Conservation (phyloP, 2,113 vertebrate species). For the Dicrurus megarhynchus region DNA sequence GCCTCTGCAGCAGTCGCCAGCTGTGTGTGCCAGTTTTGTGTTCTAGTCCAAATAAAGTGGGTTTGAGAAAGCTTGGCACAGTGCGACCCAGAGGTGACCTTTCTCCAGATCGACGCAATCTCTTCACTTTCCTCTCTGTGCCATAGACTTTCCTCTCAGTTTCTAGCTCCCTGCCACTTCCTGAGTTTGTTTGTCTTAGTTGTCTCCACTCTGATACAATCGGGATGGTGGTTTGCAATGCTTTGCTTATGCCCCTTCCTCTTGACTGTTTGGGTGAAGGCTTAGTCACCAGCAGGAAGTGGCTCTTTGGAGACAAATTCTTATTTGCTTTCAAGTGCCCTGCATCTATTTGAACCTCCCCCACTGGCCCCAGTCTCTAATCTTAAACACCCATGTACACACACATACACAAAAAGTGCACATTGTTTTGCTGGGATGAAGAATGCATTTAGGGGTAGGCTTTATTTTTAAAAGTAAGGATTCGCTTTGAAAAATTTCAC, state of each 20-base stretch:
- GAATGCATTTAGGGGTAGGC: slow-evolving; percentile 44
- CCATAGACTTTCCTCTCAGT: slow-evolving; percentile 70
- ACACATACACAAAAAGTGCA: not conserved
- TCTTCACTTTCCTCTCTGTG: slow-evolving; percentile 70
- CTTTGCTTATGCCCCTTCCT: slow-evolving; percentile 68
- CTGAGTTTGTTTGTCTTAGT: slow-evolving; percentile 80
- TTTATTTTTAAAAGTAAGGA: slow-evolving; percentile 62
- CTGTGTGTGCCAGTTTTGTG: slow-evolving; percentile 76
- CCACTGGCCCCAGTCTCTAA: not conserved
- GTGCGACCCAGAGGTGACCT: slow-evolving; percentile 63
- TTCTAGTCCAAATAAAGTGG: slow-evolving; percentile 67
- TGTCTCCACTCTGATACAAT: slow-evolving; percentile 72
- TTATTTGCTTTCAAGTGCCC: slow-evolving; percentile 42
- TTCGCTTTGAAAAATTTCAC: not conserved
- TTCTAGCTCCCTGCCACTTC: slow-evolving; percentile 75
- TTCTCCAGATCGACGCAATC: slow-evolving; percentile 61
- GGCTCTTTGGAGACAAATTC: slow-evolving; percentile 46
- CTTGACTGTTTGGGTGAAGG: slow-evolving; percentile 46
- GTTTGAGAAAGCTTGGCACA: slow-evolving; percentile 65
- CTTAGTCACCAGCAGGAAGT: slow-evolving; percentile 72
- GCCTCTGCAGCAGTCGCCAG: slow-evolving; percentile 63
- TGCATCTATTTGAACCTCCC: not conserved
- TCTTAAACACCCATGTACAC: not conserved
- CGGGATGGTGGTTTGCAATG: slow-evolving; percentile 51
- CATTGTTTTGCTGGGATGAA: slow-evolving; percentile 32